Conservation (phyloP, 2,888 invertebrate genomes). For the Loripinus fragilis region DNA sequence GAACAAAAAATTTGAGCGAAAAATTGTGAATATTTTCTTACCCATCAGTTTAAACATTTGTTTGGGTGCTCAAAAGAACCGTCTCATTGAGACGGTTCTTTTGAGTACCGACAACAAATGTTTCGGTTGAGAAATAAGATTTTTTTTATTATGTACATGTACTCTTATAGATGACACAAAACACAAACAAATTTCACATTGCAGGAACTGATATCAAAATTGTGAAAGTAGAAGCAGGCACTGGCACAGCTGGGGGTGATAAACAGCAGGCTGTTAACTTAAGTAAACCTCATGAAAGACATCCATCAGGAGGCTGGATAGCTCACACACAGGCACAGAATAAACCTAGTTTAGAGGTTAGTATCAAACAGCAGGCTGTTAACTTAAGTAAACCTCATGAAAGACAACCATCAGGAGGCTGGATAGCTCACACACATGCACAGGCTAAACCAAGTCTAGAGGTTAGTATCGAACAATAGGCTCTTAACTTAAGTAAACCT, state of each 20-base stretch:
- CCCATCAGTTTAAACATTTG: no score
- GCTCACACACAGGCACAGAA: neutral
- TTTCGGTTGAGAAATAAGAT: no score
- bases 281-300: conserved; percentile 9
- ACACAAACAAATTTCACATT: no score
- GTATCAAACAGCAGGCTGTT: no score
- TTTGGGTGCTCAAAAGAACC: no score
- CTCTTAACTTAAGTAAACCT: conserved; percentile 9
- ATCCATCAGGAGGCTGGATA: neutral
- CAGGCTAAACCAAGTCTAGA: neutral
- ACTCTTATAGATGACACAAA: no score
- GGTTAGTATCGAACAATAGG: neutral
- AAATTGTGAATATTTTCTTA: no score
- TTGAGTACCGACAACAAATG: no score
- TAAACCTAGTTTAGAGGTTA: conserved; percentile 9
- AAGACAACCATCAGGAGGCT: neutral
- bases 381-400: conserved; percentile 2
- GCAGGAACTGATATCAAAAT: neutral
- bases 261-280: conserved; percentile 12
- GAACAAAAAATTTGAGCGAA: no score
- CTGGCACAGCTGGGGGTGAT: neutral
- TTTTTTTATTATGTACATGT: no score
- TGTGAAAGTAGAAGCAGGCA: neutral
- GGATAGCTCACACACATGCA: neutral
- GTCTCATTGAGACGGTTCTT: no score